Percentiles rank a stretch among this genome's conserved stretches.
Conservation (phyloP, 2,113 vertebrate species). For the Trinectes maculatus region DNA sequence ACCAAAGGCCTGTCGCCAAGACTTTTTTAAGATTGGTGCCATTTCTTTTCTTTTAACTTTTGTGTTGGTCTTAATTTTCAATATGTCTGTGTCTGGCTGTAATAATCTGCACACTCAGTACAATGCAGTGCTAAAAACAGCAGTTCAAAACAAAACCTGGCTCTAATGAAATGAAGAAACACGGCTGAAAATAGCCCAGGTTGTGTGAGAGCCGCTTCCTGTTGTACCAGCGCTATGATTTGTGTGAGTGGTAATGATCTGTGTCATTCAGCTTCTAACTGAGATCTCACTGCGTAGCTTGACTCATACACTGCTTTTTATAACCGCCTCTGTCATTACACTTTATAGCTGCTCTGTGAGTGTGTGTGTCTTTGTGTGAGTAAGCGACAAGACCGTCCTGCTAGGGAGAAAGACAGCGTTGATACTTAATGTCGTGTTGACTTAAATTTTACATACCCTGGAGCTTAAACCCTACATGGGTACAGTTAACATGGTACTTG, state of each 20-base stretch:
- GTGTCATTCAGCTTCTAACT: constrained; percentile 72
- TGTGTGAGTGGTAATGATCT: constrained; percentile 67
- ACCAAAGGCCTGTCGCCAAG: constrained; percentile 44
- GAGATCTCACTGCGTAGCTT: constrained; percentile 67
- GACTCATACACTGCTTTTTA: constrained; percentile 75
- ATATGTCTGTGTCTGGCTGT: neutral
- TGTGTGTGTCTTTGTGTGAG: neutral
- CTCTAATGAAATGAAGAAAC: constrained; percentile 9
- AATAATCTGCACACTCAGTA: constrained; percentile 32
- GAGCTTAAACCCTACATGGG: constrained; percentile 20
- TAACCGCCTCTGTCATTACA: constrained; percentile 63
- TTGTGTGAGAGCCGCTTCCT: constrained; percentile 47
- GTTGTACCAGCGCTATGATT: constrained; percentile 45
- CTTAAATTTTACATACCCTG: constrained; percentile 37
- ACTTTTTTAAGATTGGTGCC: constrained; percentile 7
- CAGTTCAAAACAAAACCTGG: neutral
- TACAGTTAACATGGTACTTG: constrained; percentile 10
- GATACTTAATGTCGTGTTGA: constrained; percentile 28
- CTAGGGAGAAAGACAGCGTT: constrained; percentile 38
- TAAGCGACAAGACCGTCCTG: constrained; percentile 30
- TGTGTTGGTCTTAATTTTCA: neutral
- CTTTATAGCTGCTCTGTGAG: constrained; percentile 27
- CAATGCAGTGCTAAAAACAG: neutral
- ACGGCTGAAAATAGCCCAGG: constrained; percentile 43
- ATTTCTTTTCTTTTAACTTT: constrained; percentile 14